Evolutionary conservation across 2,113 vertebrate species (phyloP), one percentile per base, ranked within the genome.

Genomic region (Dascyllus trimaculatus): DNA sequence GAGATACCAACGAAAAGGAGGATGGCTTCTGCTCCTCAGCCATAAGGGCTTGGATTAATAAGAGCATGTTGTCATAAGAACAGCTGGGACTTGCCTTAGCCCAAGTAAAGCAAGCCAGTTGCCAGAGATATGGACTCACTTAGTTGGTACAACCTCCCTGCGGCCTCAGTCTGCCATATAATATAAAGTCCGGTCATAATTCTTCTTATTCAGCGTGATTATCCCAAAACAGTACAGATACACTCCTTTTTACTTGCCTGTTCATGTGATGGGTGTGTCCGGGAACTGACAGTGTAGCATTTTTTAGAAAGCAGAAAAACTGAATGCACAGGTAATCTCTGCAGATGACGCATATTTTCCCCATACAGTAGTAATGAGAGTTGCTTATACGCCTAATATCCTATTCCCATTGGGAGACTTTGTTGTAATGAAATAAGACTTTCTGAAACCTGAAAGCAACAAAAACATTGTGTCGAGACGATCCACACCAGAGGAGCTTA

Each of bases 31-130:
- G 75, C 91, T 86, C 56, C 81, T 88, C 79, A 58, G 80, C 89
- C 78, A 81, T 86, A 73, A 88, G 85, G 71, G 61, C 77, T 84
- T 86, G 89, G 88, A 85, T 82, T 86, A 82, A 81, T 87, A 81
- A 83, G 72, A 88, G 71, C 82, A 69, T 89, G 89, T 93, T 93
- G 90, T 93, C 91, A 89, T 93, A 88, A 91, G 85, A 93, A 91
- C 93, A 88, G 84, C 87, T 85, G 89, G 85, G 89, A 90, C 80
- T 86, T 65, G 71, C 82, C 81, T 86, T 64, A 78, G 85, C 86
- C 71, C 85, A 83, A 86, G 79, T 71, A 82, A 77, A 84, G 79
- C 79, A 76, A 82, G 79, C 49, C 68, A 86, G 84, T 84, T 81
- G 86, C 89, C 85, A 88, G 84, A 86, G 73, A 79, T 86, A 85